Conservation (phyloP, 2,113 vertebrate genomes). For the Nycticorax nycticorax region DNA sequence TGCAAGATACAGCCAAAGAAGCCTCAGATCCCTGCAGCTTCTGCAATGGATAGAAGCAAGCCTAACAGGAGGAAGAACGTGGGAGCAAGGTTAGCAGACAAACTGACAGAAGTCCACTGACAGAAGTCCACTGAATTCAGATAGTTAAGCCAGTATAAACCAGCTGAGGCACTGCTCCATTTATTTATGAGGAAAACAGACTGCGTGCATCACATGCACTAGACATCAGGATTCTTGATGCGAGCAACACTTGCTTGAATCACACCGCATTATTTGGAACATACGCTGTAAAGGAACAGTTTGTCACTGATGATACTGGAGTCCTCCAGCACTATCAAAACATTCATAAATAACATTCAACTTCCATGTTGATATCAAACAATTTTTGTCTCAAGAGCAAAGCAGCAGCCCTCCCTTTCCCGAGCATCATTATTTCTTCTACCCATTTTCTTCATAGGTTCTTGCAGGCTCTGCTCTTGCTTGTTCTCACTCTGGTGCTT, state of each 20-base stretch:
- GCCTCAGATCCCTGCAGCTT: neutral
- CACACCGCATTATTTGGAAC: neutral
- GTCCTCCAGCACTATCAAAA: neutral
- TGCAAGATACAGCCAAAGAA: neutral
- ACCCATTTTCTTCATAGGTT: neutral
- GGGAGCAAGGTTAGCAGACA: neutral
- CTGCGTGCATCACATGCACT: neutral
- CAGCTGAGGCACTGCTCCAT: neutral
- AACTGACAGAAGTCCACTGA: neutral
- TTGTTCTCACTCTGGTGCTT: neutral
- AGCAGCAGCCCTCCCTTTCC: neutral
- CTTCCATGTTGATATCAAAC: neutral
- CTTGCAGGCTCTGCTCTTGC: neutral
- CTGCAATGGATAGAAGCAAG: neutral
- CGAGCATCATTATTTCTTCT: neutral
- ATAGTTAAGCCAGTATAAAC: neutral
- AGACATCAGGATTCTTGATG: neutral
- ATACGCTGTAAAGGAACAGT: neutral
- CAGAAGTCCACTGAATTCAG: neutral
- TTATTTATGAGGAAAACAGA: neutral
- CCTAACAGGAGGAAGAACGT: neutral
- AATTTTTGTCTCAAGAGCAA: neutral
- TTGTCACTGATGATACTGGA: neutral
- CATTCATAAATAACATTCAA: neutral
- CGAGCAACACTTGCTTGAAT: neutral